phyloP scores from a whole-genome alignment of 2,113 vertebrate species.

The Chrysemys picta region DNA sequence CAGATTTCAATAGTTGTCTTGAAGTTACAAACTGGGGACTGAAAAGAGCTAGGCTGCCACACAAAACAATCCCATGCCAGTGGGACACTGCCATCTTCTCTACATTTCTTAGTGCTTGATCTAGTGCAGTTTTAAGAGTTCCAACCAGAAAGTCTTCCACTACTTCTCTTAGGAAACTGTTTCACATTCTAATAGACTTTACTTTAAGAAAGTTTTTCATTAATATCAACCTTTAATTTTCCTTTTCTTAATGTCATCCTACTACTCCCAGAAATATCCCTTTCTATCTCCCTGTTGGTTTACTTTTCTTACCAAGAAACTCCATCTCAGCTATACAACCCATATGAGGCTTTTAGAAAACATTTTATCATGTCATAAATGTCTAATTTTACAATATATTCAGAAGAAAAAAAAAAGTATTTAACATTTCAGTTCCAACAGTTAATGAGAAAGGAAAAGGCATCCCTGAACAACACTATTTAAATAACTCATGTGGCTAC shows the following conservation, averaged over 20 bases:
- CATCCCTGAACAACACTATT: slow-evolving; percentile 13
- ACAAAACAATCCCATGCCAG: background rate
- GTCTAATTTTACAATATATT: background rate
- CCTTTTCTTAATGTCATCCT: background rate
- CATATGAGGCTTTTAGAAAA: background rate
- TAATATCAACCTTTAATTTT: background rate
- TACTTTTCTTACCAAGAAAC: background rate
- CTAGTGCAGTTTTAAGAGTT: background rate
- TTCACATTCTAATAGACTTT: background rate
- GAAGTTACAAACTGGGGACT: background rate
- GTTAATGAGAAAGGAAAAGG: slow-evolving; percentile 34
- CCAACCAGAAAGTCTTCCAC: background rate
- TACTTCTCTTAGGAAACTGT: background rate
- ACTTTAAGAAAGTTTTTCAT: background rate
- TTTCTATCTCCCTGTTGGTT: background rate
- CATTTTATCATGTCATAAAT: background rate
- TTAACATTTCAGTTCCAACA: slow-evolving; percentile 26
- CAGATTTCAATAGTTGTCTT: background rate
- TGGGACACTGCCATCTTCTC: background rate
- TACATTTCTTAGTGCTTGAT: background rate
- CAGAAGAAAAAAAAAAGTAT: background rate
- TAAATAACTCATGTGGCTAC: background rate
- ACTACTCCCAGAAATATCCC: background rate
- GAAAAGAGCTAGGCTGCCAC: background rate
- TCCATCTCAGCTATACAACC: background rate